Percentiles rank a stretch among this genome's conserved stretches.
phyloP scores from a whole-genome alignment of 2,797 vertebrate genomes.

The Dipus sagitta region DNA sequence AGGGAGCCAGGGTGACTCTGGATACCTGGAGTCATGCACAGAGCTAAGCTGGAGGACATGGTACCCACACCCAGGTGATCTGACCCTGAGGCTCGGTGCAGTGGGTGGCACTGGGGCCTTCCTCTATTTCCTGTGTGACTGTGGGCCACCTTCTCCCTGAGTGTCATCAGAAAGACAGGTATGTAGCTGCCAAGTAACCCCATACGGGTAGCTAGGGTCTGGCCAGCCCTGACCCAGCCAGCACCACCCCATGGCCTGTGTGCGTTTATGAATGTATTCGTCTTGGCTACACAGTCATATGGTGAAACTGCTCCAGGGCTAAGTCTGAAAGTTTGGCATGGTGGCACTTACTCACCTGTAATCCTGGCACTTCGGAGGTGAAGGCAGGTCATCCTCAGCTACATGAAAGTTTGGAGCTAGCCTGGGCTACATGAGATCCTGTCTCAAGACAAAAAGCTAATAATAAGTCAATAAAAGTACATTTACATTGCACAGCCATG shows the following conservation, averaged over 20 bases:
- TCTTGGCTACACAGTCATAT: neutral
- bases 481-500: neutral
- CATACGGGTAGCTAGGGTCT: neutral
- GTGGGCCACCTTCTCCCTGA: neutral
- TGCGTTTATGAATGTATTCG: neutral
- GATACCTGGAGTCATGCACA: neutral
- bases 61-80: neutral
- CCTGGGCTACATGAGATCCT: no score
- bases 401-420: no score
- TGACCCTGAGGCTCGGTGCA: neutral
- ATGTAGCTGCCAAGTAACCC: neutral
- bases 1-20: neutral
- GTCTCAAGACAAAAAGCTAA: no score
- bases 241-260: neutral
- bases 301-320: neutral
- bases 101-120: neutral
- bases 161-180: neutral
- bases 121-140: neutral
- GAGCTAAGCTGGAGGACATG: neutral
- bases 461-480: neutral
- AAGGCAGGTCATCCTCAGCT: no score
- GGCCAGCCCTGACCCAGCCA: neutral
- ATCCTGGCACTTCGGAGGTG: no score
- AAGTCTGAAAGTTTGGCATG: neutral
- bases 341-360: neutral